phyloP scores from a whole-genome alignment of 1,140 invertebrate genomes.

The Neotoxoptera formosana region DNA sequence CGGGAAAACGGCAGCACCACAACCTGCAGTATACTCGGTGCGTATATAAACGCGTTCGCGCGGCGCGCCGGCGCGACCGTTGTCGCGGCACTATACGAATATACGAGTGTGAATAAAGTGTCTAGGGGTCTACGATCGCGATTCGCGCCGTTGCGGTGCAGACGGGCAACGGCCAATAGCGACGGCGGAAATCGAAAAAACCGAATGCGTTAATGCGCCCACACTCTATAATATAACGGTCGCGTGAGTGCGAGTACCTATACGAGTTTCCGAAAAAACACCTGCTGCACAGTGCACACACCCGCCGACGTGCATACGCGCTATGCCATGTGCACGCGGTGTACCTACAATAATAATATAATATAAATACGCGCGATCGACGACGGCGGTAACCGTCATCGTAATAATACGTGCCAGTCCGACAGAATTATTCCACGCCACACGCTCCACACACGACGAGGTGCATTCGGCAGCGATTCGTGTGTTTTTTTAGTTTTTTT shows the following conservation, averaged over 20 bases:
- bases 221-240: too few species aligned
- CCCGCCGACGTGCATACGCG: not conserved
- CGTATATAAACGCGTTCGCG: not conserved
- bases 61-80: not conserved
- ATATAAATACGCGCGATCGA: not conserved
- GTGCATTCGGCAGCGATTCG: not conserved
- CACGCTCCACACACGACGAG: not conserved
- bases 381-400: not conserved
- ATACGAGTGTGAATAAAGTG: not conserved
- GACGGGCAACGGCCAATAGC: not conserved
- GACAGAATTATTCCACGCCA: not conserved
- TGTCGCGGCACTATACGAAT: not conserved
- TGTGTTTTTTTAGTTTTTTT: not conserved
- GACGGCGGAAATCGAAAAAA: not conserved
- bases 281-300: conserved; percentile 2
- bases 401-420: not conserved
- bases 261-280: not conserved
- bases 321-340: not conserved
- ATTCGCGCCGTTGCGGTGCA: not conserved
- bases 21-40: not conserved
- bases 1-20: not conserved
- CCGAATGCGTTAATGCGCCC: not conserved
- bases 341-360: not conserved
- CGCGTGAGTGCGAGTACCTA: not conserved
- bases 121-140: not conserved